Base-by-base conservation (phyloP, 30 jellyfish, hydroid and myxozoan species). In the Nemopilema nomurai region DNA sequence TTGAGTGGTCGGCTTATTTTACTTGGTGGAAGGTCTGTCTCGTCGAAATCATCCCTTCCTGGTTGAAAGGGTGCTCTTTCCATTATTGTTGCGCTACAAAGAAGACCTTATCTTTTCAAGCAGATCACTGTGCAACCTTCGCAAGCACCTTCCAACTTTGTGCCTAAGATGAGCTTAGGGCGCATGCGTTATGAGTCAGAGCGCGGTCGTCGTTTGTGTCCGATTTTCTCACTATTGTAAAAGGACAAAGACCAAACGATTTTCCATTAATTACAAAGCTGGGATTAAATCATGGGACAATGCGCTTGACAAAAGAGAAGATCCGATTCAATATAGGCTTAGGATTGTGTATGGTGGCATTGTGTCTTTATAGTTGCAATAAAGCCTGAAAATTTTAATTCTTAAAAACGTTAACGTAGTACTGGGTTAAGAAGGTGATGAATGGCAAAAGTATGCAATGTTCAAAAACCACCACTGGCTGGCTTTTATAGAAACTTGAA, bases 1-100 rank as follows among this genome's bases (percentile, higher is more conserved):
- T 93, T 93, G 64, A 93, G 57, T 19, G 23, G 30, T n/a, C 74
- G 28, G 86, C 82, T 73, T 4, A 93, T 89, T 75, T 79, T 77
- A 77, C 82, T 81, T 19, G 91, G 91, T 30, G 91, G 91, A n/a
- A 70, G 75, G 51, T 82, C 91, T 51, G 91, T 82, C 28, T 82
- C 91, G 69, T 82, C 91, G 4, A 49, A 63, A 22, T 64, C 78
- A 78, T 28, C 78, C 21, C 25, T 24, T 4, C 24, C 67, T 16
- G 49, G 25, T 62, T 50, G 27, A 16, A 78, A 32, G 23, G 87
- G 87, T 28, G 21, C 50, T 19, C 24, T 25, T 13, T 69, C 80
- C 80, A 69, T 69, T 3, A 41, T 41, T 41, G 13, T 3, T 3
- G 57, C n/a, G 57, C 57, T 6, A 41, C 6, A 13, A 41, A 41